Base-by-base conservation (phyloP, 1,140 invertebrate genomes). In the Schlechtendalia chinensis region DNA sequence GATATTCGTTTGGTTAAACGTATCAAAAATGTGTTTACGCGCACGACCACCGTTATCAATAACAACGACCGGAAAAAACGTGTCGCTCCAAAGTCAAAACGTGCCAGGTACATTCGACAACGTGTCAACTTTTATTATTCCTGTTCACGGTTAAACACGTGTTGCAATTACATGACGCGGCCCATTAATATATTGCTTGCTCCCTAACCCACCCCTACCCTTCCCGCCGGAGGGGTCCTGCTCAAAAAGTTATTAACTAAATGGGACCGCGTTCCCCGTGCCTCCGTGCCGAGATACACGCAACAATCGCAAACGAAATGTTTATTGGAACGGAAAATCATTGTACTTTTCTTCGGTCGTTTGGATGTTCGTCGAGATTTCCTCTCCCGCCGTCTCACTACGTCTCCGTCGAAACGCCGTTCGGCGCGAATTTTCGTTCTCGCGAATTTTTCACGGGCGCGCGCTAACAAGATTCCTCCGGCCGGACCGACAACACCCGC, bases 181-280 rank as follows among this genome's bases (percentile, higher is more conserved):
- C 67, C 67, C 67, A 69, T 69, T 50, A 50, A 50, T 69, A 69
- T 47, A 69, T 69, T 69, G 14, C 39, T 4, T 22, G 11, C 19
- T 14, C 24, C 17, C 45, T 19, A 53, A 53, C 45, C 69, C n/a
- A n/a, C n/a, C 24, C n/a, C 56, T 6, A 3, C 32, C 8, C 32
- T 39, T 39, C 32, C 6, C n/a, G n/a, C n/a, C n/a, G n/a, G n/a
- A n/a, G n/a, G n/a, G n/a, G n/a, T 24, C 56, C 47, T 12, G 19
- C 69, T 47, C 50, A 17, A 54, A 72, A 54, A 54, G 47, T 72
- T 72, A 72, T 72, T 54, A 72, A 72, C 69, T 72, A 72, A 72
- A 54, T n/a, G n/a, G 69, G 69, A 72, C 27, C 53, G 50, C 22
- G 8, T 72, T 54, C 54, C 50, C 6, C 22, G 50, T 27, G 50